These are phyloP conservation scores for Centropyge bicolor DNA, from an alignment of 2,797 vertebrate genomes.

Conservation along the genomic window DNA sequence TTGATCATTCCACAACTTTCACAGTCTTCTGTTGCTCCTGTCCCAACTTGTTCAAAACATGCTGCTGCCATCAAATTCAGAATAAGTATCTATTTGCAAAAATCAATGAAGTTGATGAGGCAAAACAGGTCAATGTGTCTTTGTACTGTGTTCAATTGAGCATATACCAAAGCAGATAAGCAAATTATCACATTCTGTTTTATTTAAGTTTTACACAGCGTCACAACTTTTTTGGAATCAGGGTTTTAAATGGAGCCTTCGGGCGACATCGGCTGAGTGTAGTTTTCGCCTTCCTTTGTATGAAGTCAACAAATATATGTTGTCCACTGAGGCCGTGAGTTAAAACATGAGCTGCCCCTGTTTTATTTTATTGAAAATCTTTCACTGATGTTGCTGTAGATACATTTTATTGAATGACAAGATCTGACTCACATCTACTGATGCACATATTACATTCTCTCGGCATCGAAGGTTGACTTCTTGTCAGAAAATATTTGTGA, in stretches of 20 bases:
- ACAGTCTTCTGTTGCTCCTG: too few relatives aligned
- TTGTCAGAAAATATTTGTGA: slow-evolving; percentile 19
- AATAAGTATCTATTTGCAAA: too few relatives aligned
- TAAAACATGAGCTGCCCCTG: neutral
- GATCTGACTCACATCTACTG: slow-evolving; percentile 50
- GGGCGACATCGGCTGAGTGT: neutral
- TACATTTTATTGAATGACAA: slow-evolving; percentile 35
- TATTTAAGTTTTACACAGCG: too few relatives aligned
- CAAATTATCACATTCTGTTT: too few relatives aligned
- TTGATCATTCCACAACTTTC: too few relatives aligned
- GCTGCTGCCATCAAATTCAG: too few relatives aligned
- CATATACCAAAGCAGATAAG: too few relatives aligned
- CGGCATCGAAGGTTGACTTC: slow-evolving; percentile 3
- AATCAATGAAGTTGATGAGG: too few relatives aligned
- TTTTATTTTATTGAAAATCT: slow-evolving; percentile 18
- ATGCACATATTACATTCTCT: slow-evolving; percentile 43
- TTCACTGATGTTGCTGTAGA: neutral
- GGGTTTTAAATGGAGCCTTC: neutral
- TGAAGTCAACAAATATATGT: neutral
- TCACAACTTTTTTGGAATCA: too few relatives aligned
- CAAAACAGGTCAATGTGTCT: too few relatives aligned
- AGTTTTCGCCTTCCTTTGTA: neutral
- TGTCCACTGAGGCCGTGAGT: neutral
- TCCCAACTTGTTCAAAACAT: too few relatives aligned
- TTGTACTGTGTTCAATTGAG: too few relatives aligned